phyloP scores from a whole-genome alignment of 2,113 vertebrate genomes.

The Talpa occidentalis region DNA sequence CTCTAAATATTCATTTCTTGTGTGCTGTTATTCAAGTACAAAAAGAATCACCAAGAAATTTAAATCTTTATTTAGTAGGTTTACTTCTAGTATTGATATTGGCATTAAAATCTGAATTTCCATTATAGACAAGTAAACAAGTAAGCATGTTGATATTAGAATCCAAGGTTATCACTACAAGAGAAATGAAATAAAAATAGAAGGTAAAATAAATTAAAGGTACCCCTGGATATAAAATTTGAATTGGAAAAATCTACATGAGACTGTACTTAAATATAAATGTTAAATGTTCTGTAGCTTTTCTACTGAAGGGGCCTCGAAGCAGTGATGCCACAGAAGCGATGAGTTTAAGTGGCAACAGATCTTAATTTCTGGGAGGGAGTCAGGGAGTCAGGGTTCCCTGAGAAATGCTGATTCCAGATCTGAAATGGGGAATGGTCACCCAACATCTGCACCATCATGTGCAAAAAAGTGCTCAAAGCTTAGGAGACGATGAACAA shows the following conservation, averaged over 20 bases:
- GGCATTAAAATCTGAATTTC: not conserved
- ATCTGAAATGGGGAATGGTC: not conserved
- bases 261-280: not conserved
- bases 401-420: not conserved
- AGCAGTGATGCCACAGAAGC: not conserved
- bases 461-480: not conserved
- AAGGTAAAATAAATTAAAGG: not conserved
- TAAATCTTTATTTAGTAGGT: not conserved
- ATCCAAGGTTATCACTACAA: not conserved
- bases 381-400: not conserved
- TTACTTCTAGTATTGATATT: not conserved
- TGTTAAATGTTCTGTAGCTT: not conserved
- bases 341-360: not conserved
- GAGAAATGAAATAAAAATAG: not conserved
- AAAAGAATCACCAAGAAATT: not conserved
- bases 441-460: not conserved
- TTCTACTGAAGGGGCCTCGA: not conserved
- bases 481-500: not conserved
- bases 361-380: not conserved
- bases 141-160: not conserved
- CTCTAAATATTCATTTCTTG: not conserved
- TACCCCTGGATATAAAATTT: not conserved
- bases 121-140: not conserved
- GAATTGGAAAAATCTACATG: not conserved
- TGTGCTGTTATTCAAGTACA: not conserved